phyloP scores from a whole-genome alignment of 1,140 invertebrate genomes.

The Ctenoplectra terminalis region DNA sequence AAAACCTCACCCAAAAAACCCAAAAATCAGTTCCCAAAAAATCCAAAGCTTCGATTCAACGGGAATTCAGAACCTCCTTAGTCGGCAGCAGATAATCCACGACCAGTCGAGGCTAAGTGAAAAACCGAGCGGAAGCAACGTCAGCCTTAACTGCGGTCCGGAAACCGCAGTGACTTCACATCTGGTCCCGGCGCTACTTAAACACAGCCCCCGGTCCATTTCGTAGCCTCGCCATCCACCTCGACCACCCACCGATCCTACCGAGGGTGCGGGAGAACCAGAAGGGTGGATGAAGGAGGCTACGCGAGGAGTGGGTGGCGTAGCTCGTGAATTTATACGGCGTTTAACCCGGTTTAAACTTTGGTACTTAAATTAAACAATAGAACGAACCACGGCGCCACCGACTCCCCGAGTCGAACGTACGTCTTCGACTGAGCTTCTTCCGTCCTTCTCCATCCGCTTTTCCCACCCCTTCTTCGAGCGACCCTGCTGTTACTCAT shows the following conservation, averaged over 20 bases:
- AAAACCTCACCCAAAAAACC: neutral
- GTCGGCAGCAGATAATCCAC: neutral
- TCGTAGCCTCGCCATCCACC: conserved; percentile 2
- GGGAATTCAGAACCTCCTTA: neutral
- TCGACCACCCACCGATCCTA: neutral
- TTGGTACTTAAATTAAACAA: conserved; percentile 81
- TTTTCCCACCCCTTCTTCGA: neutral
- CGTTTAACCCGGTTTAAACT: conserved; percentile 78
- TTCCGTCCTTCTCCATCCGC: neutral
- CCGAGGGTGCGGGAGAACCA: neutral
- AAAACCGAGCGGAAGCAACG: conserved; percentile 13
- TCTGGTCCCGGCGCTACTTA: conserved; percentile 60
- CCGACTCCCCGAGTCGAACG: conserved; percentile 61
- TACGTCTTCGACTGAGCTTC: conserved; percentile 67
- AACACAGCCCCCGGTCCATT: conserved; percentile 50
- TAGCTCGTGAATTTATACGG: conserved; percentile 73
- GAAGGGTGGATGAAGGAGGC: neutral
- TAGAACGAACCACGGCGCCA: conserved; percentile 72
- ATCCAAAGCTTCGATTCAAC: neutral
- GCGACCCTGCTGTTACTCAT: neutral
- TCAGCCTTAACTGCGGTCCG: conserved; percentile 26
- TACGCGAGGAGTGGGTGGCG: conserved; percentile 12
- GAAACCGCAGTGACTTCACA: conserved; percentile 65
- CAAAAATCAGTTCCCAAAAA: neutral
- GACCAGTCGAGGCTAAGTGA: neutral